These are phyloP conservation scores for Erynnis tages DNA, from an alignment of 2,888 invertebrate species.

Conservation along the genomic window DNA sequence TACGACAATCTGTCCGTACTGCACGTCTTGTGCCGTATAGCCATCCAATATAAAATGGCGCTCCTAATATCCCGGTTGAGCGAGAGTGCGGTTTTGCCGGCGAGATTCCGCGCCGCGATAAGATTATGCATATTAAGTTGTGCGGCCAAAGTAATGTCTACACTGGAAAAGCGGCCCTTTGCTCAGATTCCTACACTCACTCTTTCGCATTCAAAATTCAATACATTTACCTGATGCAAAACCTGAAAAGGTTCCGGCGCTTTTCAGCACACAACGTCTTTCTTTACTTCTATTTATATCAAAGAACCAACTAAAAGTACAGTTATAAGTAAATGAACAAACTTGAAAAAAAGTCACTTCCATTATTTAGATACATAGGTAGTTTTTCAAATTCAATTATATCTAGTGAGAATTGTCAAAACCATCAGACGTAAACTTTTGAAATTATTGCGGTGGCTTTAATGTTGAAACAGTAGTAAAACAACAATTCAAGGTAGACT, in stretches of 20 bases:
- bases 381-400: not conserved
- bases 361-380: too few species aligned
- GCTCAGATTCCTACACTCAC: slow-evolving; percentile 40
- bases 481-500: slow-evolving; percentile 44
- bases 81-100: slow-evolving; percentile 70
- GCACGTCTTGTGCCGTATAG: slow-evolving; percentile 81
- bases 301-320: too few species aligned
- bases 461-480: slow-evolving; percentile 10
- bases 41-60: slow-evolving; percentile 82
- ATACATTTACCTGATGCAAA: too few species aligned
- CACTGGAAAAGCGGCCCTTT: slow-evolving; percentile 72
- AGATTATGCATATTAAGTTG: slow-evolving; percentile 82
- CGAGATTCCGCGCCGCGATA: slow-evolving; percentile 78
- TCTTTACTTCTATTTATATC: too few species aligned
- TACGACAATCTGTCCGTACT: slow-evolving; percentile 82
- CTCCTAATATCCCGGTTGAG: slow-evolving; percentile 80
- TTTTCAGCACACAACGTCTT: too few species aligned
- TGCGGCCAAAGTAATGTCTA: slow-evolving; percentile 77
- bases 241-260: too few species aligned
- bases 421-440: too few species aligned
- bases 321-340: too few species aligned
- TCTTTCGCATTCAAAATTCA: slow-evolving; percentile 59
- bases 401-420: too few species aligned
- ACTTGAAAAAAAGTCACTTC: too few species aligned
- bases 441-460: slow-evolving; percentile 25